A percentile compares a stretch with the other conserved stretches of the same genome.
Conservation (phyloP, 2,797 vertebrate species). For the Clarias laeviceps region DNA sequence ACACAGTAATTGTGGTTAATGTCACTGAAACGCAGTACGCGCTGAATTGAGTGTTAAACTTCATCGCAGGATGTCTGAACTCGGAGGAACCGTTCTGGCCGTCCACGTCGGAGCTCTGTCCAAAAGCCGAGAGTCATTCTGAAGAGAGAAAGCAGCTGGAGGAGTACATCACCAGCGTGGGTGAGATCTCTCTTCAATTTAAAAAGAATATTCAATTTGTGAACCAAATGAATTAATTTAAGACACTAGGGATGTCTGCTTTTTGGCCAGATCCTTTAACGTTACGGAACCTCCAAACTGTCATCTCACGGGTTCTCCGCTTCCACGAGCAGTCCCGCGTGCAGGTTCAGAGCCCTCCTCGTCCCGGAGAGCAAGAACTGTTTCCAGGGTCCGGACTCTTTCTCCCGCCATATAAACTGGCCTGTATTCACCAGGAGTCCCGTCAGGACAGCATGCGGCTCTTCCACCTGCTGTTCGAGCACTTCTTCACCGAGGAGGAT, state of each 20-base stretch:
- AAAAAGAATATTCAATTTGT: not conserved
- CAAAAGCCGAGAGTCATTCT: conserved; percentile 38
- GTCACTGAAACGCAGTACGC: not conserved
- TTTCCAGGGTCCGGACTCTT: conserved; percentile 56
- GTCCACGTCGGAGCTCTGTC: conserved; percentile 45
- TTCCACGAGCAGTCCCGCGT: conserved; percentile 49
- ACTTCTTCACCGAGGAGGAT: conserved; percentile 64
- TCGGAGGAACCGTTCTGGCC: conserved; percentile 53
- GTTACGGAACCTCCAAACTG: conserved; percentile 55
- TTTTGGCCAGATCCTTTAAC: conserved; percentile 53
- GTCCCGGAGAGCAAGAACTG: conserved; percentile 57
- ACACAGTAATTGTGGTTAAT: conserved; percentile 1
- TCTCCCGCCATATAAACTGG: conserved; percentile 56
- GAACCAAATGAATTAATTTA: no score
- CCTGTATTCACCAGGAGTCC: conserved; percentile 60
- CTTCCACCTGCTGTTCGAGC: conserved; percentile 62
- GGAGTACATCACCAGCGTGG: conserved; percentile 59
- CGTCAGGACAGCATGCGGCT: conserved; percentile 62
- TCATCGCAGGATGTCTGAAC: conserved; percentile 43
- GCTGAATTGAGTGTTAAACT: conserved; percentile 32
- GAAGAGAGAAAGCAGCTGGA: conserved; percentile 57
- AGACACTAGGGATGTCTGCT: not conserved
- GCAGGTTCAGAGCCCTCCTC: conserved; percentile 45
- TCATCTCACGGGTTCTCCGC: conserved; percentile 53
- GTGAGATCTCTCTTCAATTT: conserved; percentile 33